These are phyloP conservation scores for Pelecanus crispus DNA, from an alignment of 2,113 vertebrate genomes.

Conservation along the genomic window DNA sequence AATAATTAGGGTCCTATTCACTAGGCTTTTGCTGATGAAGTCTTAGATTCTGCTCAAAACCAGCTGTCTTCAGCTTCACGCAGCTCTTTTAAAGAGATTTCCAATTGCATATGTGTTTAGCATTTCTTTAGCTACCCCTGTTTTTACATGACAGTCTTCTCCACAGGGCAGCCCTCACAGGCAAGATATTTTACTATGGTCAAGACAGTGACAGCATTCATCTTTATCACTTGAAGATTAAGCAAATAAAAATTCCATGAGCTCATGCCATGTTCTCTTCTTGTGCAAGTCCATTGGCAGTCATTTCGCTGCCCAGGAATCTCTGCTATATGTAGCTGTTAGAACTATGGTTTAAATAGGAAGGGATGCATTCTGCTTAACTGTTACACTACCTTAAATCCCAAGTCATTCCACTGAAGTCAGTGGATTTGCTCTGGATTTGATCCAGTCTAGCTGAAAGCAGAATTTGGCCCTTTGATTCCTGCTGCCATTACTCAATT, in stretches of 20 bases:
- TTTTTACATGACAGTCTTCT: background rate
- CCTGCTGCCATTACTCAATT: background rate
- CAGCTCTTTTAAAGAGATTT: background rate
- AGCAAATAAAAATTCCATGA: slow-evolving; percentile 3
- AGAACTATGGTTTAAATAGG: background rate
- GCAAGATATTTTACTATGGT: background rate
- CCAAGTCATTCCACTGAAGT: background rate
- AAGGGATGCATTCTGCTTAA: background rate
- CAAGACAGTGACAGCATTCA: background rate
- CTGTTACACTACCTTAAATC: background rate
- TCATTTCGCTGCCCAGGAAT: background rate
- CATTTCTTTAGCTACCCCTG: background rate
- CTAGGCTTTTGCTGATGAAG: background rate
- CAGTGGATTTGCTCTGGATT: background rate
- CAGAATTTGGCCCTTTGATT: background rate
- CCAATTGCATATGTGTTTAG: background rate
- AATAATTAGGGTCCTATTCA: background rate
- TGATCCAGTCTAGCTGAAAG: background rate
- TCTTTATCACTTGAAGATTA: background rate
- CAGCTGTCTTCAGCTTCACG: background rate
- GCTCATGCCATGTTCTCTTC: background rate
- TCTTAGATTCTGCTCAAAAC: background rate
- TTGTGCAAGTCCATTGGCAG: background rate
- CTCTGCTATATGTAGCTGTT: background rate
- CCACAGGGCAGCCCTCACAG: background rate